Base-by-base conservation (phyloP, 1,140 invertebrate genomes). In the Drosophila carrolli region DNA sequence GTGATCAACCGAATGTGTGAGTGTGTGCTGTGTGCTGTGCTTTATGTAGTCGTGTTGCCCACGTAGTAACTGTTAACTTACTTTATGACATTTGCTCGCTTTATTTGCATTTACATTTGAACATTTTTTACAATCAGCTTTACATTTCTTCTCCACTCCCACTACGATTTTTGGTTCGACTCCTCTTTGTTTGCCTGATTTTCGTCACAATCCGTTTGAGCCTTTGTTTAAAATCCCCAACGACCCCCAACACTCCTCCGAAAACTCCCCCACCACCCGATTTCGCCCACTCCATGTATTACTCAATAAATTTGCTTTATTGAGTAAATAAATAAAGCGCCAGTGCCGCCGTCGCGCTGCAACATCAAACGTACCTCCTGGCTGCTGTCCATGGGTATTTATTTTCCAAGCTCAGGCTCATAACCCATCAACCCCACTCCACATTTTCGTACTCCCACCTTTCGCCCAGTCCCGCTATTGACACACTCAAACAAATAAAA, bases 251-350 rank as follows among this genome's bases (percentile, higher is more conserved):
- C 37, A 4, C 37, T 10, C 29, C 4, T 11, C 29, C 4, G 10
- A 32, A 14, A 23, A 11, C 8, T 0, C 19, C 10, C 43, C 23
- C 55, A 14, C 35, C 38, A 8, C 8, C 10, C n/a, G 5, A 41
- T 11, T 47, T 37, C 57, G 19, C 14, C 62, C 43, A 40, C 51
- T 37, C 40, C 61, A 51, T 41, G 78, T 55, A 83, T 88, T 88
- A 88, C 84, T 82, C 83, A 82, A 86, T 86, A 88, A 88, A 86
- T 86, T 86, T 86, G 83, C 83, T 88, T 86, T 86, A 86, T 86
- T 86, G 84, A 79, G 83, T 86, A 86, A 86, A 86, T 86, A 86
- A 86, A 86, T 86, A 86, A 86, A 86, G 80, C 53, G 75, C 67
- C 82, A 88, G 67, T 53, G 51, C 68, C 53, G 43, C 27, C 14